These are phyloP conservation scores for Crossocerus cetratus DNA, from an alignment of 2,888 invertebrate genomes.

Conservation along the genomic window DNA sequence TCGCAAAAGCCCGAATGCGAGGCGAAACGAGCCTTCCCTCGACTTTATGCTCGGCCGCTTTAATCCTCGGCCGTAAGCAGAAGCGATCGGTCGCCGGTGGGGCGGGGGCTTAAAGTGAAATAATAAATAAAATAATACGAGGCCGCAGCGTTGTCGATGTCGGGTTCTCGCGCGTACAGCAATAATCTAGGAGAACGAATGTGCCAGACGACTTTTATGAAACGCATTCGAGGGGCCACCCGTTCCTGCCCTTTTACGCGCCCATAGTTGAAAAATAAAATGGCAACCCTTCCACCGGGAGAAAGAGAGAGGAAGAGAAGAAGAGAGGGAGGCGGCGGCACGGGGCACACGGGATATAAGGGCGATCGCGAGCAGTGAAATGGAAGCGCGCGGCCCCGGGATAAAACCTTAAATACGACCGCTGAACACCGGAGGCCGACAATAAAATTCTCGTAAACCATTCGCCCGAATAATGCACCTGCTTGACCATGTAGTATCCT, in stretches of 20 bases:
- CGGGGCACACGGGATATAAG: constrained; percentile 5
- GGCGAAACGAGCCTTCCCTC: constrained; percentile 33
- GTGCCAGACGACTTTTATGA: constrained; percentile 77
- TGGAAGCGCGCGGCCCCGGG: constrained; percentile 51
- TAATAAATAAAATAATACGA: constrained; percentile 64
- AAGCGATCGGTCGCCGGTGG: constrained; percentile 9
- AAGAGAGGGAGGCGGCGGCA: constrained; percentile 6
- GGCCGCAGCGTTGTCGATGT: constrained; percentile 35
- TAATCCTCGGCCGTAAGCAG: constrained; percentile 44
- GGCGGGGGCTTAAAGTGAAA: constrained; percentile 42
- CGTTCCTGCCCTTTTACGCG: constrained; percentile 48
- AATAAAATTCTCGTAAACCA: constrained; percentile 76
- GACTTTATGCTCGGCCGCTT: constrained; percentile 50
- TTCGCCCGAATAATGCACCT: constrained; percentile 72
- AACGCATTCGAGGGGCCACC: constrained; percentile 62
- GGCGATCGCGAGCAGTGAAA: constrained; percentile 37
- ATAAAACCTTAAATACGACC: constrained; percentile 76
- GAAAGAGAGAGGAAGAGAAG: constrained; percentile 12
- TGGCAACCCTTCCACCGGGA: constrained; percentile 65
- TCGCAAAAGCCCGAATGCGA: constrained; percentile 38
- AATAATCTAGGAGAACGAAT: constrained; percentile 76
- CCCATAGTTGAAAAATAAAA: constrained; percentile 66
- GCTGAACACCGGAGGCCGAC: constrained; percentile 75
- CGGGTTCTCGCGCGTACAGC: constrained; percentile 58
- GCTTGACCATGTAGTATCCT: constrained; percentile 53